These are phyloP conservation scores for Holacanthella duospinosa DNA, from an alignment of 2,888 invertebrate genomes.

Conservation along the genomic window DNA sequence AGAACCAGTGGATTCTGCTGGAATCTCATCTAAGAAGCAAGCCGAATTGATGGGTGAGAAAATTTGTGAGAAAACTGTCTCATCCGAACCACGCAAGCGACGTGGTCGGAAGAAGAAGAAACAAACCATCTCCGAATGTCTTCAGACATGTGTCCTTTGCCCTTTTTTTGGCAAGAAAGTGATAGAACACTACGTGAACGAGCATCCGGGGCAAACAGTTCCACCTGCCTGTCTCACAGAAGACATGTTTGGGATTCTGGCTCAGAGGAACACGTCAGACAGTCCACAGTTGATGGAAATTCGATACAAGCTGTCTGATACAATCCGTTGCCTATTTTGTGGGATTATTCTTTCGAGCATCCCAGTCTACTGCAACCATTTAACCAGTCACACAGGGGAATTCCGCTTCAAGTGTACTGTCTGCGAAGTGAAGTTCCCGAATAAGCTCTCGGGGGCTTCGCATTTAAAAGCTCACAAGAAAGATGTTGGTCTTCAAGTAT, in stretches of 20 bases:
- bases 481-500: background rate
- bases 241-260: conserved; percentile 16
- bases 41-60: background rate
- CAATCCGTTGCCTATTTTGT: conserved; percentile 25
- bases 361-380: conserved; percentile 56
- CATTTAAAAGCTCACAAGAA: conserved; percentile 22
- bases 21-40: background rate
- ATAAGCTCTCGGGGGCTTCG: conserved; percentile 13
- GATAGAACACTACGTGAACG: conserved; percentile 55
- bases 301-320: background rate
- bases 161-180: conserved; percentile 51
- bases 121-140: conserved; percentile 10
- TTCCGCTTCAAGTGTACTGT: conserved; percentile 55
- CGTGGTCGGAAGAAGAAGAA: background rate
- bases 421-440: conserved; percentile 43
- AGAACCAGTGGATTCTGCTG: background rate
- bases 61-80: background rate
- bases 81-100: background rate
- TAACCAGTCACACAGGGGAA: conserved; percentile 67
- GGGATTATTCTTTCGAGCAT: conserved; percentile 13
- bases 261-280: conserved; percentile 18
- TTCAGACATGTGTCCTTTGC: conserved; percentile 51
- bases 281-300: conserved; percentile 24
- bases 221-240: conserved; percentile 24
- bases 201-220: conserved; percentile 48